A percentile compares a stretch with the other conserved stretches of the same genome.
phyloP scores from a whole-genome alignment of 2,888 invertebrate genomes.

The Melipona beecheii region DNA sequence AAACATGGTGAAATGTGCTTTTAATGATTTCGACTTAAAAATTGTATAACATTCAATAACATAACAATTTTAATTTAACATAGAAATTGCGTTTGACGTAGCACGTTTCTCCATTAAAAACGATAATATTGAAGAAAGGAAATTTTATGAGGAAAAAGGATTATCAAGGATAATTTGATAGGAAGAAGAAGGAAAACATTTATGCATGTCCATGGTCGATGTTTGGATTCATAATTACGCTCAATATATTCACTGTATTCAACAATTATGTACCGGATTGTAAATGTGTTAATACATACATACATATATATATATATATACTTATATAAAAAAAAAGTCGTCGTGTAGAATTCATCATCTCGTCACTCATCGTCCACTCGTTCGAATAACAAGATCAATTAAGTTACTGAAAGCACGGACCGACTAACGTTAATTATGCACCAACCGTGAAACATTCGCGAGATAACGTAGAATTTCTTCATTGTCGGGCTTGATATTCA shows the following conservation, averaged over 20 bases:
- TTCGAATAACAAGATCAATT: constrained; percentile 31
- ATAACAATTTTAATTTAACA: too few relatives aligned
- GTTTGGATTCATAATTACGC: constrained; percentile 68
- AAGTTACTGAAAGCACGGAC: neutral
- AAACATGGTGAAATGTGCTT: neutral
- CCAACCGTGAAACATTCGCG: neutral
- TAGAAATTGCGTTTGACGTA: neutral
- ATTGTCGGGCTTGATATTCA: neutral
- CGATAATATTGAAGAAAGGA: too few relatives aligned
- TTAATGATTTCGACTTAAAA: neutral
- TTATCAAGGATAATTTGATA: neutral
- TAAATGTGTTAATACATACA: constrained; percentile 62
- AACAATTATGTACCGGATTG: constrained; percentile 67
- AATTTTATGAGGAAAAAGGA: neutral
- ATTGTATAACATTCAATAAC: neutral
- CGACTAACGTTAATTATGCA: constrained; percentile 33
- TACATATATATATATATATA: constrained; percentile 44
- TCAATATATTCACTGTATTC: constrained; percentile 70
- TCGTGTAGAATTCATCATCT: neutral
- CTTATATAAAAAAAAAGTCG: constrained; percentile 45
- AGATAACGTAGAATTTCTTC: constrained; percentile 7
- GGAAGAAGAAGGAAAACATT: neutral
- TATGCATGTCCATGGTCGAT: constrained; percentile 22
- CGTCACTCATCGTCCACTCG: neutral
- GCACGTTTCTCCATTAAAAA: neutral